Evolutionary conservation across 2,113 vertebrate species (phyloP).

Genomic region (Oreochromis tanganicae): DNA sequence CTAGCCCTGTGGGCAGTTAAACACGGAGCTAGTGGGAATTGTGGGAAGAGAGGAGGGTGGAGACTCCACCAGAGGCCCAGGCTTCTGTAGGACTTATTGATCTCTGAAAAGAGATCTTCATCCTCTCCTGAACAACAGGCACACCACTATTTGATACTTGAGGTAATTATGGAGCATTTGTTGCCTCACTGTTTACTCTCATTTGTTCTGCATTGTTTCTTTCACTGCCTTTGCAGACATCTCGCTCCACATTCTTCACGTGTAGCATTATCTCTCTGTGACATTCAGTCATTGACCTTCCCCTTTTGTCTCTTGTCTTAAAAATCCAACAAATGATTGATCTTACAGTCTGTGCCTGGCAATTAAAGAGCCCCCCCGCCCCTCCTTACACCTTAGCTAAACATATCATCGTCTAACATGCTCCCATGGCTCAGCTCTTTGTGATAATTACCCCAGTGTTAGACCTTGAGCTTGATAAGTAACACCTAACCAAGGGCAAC

Average conservation of each 20-base stretch:
- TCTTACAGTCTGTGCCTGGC: background rate
- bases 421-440: slow-evolving; percentile 17
- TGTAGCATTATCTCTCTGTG: background rate
- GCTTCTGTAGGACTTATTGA: slow-evolving; percentile 39
- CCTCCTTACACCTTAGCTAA: background rate
- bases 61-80: background rate
- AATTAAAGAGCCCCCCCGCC: slow-evolving; percentile 3
- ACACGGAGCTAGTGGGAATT: background rate
- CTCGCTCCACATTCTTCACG: background rate
- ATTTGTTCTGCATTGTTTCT: background rate
- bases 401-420: slow-evolving; percentile 13
- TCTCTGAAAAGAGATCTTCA: slow-evolving; percentile 35
- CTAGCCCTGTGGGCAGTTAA: slow-evolving; percentile 17
- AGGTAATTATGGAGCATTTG: background rate
- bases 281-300: slow-evolving; percentile 20
- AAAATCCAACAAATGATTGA: slow-evolving; percentile 22
- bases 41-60: background rate
- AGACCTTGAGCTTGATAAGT: slow-evolving; percentile 61
- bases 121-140: background rate
- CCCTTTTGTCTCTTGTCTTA: background rate
- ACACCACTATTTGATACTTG: slow-evolving; percentile 1
- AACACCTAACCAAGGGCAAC: slow-evolving; percentile 48
- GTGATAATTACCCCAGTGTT: slow-evolving; percentile 55
- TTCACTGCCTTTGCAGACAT: background rate
- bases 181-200: background rate